Percentiles rank a stretch among this genome's conserved stretches.
These are phyloP conservation scores for Micromussa lordhowensis DNA, from an alignment of 92 coral and sea anemone genomes.

Conservation along the genomic window DNA sequence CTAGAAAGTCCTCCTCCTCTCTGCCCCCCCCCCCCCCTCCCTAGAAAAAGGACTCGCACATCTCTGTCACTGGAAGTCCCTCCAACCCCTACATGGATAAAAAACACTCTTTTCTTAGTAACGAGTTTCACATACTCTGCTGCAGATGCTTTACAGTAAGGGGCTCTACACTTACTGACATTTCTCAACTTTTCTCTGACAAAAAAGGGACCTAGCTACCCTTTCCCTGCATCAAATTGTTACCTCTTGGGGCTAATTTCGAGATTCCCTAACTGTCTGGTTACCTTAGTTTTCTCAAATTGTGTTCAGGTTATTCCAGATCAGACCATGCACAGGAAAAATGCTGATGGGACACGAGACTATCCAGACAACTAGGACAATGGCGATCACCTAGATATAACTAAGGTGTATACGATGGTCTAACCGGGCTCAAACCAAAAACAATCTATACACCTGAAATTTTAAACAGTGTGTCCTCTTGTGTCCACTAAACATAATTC, in stretches of 20 bases:
- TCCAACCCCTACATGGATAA: no score
- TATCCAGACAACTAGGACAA: constrained; percentile 1
- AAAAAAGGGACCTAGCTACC: not conserved
- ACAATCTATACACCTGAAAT: constrained; percentile 54
- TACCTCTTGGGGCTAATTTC: no score
- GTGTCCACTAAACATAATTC: constrained; percentile 75
- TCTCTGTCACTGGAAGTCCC: no score
- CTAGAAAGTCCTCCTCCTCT: not conserved
- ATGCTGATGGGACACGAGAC: not conserved
- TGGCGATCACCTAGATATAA: not conserved
- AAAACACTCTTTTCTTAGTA: no score
- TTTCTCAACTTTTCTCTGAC: not conserved
- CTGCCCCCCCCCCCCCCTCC: no score
- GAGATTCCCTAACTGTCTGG: no score
- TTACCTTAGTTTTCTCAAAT: constrained; percentile 1
- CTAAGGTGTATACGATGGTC: constrained; percentile 3
- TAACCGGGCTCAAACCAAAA: not conserved
- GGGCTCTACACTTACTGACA: constrained; percentile 14
- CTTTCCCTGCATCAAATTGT: no score
- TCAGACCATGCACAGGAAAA: not conserved
- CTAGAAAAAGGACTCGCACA: no score
- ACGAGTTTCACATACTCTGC: no score
- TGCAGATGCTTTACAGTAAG: no score
- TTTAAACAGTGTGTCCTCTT: constrained; percentile 66
- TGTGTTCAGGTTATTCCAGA: constrained; percentile 2